Base-by-base conservation (phyloP, 2,888 invertebrate genomes). In the Sipha maydis region DNA sequence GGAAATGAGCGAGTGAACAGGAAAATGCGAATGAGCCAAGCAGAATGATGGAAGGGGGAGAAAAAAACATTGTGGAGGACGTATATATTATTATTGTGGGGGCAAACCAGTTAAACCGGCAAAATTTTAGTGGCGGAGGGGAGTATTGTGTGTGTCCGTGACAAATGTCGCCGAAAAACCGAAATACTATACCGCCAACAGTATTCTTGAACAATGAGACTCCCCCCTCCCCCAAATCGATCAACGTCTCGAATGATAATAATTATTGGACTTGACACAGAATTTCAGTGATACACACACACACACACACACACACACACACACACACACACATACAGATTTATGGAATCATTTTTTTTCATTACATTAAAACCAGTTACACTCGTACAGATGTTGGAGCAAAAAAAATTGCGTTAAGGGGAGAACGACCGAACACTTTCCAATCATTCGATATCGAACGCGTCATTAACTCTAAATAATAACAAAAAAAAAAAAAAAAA, bases 31-130 rank as follows among this genome's bases (percentile, higher is more conserved):
- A 31, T 2, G n/a, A 17, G n/a, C 25, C 0, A 11, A 14, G 14
- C 48, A 0, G 48, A 48, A 48, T 14, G 48, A 11, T 14, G 25
- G 61, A 14, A 76, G 14, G 19, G 38, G n/a, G 14, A 28, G 48
- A 61, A 67, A 77, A 61, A 88, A 88, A 80, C 41, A 80, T 61
- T 25, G 86, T 56, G 86, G 73, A 80, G 73, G 86, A 80, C 80
- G 73, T 79, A 54, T 76, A 31, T 48, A 48, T 86, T 86, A n/a
- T 88, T 80, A 34, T 85, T 88, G 75, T 82, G 88, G 61, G 73
- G 61, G 75, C 67, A 82, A 88, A 88, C 88, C 88, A 88, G 88
- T 88, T 88, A 88, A 88, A 88, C 88, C n/a, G 88, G 88, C 88
- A 67, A 88, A 75, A 88, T 80, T 88, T 88, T 61, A 67, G 25